Evolutionary conservation across 2,797 vertebrate species (phyloP).

Genomic region (Acipenser ruthenus): DNA sequence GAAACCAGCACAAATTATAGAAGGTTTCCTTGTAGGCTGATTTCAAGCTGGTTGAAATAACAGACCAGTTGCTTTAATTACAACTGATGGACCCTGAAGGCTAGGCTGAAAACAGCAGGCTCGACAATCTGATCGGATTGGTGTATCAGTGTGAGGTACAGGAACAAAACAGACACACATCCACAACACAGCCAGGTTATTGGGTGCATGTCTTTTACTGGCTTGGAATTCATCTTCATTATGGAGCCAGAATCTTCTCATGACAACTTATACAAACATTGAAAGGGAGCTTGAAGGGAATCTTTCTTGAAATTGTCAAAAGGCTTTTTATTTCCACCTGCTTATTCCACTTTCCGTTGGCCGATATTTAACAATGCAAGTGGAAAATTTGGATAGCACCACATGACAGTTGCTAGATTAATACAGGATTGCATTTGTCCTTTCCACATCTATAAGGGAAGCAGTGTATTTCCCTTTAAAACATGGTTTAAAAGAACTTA

Average conservation of each 20-base stretch:
- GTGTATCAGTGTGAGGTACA: no score
- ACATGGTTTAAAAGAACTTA: conserved; percentile 32
- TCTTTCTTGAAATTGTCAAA: conserved; percentile 51
- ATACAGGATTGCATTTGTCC: conserved; percentile 63
- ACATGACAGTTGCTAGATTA: conserved; percentile 50
- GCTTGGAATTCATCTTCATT: conserved; percentile 19
- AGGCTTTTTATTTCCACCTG: conserved; percentile 68
- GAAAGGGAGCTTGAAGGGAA: conserved; percentile 43
- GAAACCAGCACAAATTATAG: no score
- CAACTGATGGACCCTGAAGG: no score
- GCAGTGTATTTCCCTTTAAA: conserved; percentile 37
- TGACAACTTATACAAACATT: conserved; percentile 51
- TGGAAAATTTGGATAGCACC: conserved; percentile 52
- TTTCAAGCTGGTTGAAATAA: no score
- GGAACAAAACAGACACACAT: no score
- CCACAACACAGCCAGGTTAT: neutral
- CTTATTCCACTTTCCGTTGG: conserved; percentile 63
- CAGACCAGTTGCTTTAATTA: no score
- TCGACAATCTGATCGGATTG: neutral
- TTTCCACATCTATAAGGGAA: conserved; percentile 55
- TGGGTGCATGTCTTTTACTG: neutral
- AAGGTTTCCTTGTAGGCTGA: no score
- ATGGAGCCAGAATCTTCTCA: conserved; percentile 32
- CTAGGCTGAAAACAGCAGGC: neutral
- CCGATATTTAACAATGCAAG: conserved; percentile 66